These are phyloP conservation scores for Temnothorax unifasciatus DNA, from an alignment of 2,888 invertebrate genomes.

Conservation along the genomic window DNA sequence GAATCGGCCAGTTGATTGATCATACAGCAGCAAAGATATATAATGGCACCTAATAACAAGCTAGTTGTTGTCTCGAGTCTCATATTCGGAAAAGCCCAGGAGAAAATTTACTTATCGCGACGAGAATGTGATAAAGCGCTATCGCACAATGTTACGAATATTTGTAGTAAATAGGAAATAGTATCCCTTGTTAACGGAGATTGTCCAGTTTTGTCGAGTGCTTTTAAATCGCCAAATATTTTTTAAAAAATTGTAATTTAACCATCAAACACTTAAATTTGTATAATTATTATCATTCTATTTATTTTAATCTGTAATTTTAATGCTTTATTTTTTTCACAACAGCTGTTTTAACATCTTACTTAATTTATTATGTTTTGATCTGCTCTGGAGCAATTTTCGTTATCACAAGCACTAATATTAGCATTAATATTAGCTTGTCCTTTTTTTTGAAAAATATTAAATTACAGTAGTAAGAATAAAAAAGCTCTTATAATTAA, in stretches of 20 bases:
- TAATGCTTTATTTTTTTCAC: too few species aligned
- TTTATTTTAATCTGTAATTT: too few species aligned
- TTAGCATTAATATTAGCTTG: too few species aligned
- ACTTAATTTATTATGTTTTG: too few species aligned
- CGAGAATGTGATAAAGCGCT: conserved; percentile 4
- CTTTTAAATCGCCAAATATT: not conserved
- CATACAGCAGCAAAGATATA: not conserved
- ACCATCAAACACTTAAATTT: too few species aligned
- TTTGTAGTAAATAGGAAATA: conserved; percentile 20
- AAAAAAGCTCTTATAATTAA: not conserved
- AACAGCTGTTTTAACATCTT: too few species aligned
- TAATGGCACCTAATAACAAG: not conserved
- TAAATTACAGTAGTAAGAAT: too few species aligned
- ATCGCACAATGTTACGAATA: not conserved
- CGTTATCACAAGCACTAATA: too few species aligned
- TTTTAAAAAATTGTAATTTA: too few species aligned
- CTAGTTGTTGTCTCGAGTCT: not conserved
- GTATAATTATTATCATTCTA: too few species aligned
- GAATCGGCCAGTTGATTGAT: not conserved
- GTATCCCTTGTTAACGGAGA: not conserved
- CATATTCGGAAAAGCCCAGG: not conserved
- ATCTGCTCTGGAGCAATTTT: too few species aligned
- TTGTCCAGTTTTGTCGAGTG: not conserved
- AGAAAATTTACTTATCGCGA: conserved; percentile 3
- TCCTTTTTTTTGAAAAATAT: too few species aligned